Base-by-base conservation (phyloP, 53 echinoderm and acorn worm genomes). In the Pentamera pediparva region DNA sequence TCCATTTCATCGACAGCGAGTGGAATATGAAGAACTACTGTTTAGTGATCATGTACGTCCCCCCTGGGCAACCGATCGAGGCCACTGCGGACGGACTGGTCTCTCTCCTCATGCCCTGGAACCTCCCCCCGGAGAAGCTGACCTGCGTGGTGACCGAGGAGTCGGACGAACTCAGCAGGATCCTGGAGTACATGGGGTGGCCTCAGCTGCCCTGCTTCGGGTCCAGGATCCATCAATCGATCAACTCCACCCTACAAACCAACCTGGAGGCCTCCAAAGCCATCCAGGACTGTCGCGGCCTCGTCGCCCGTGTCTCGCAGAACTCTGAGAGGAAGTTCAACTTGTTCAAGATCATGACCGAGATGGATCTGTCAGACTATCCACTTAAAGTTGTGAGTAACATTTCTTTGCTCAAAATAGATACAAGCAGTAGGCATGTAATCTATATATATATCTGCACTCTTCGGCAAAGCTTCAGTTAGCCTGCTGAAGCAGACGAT, bases 131-230 rank as follows among this genome's bases (percentile, higher is more conserved):
- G 0, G 52, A 51, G 36, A 72, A 72, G 26, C 73, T 72, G 3
- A 54, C 73, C 8, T 72, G 73, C 19, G 73, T 53, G 8, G 54
- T 54, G 4, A 53, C 55, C 7, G 35, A 51, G 35, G 52, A 72
- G 12, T 51, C 52, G 4, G 11, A 33, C 13, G 20, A 72, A 9
- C 55, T 72, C 34, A 20, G 34, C 32, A 38, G 54, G 24, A 37
- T 35, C 19, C 35, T 72, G 25, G 35, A 72, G 17, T 53, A 34
- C 21, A 34, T 72, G 73, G 73, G 55, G 36, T 52, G 52, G 55
- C 53, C 73, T 10, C 52, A 72, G 36, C 35, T 72, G 19, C 73
- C 73, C 6, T 72, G 73, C 11, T 54, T 72, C 36, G 73, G 52
- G 13, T 51, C 33, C 33, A 52, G 73, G 18, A 20, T 72, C 6